Evolutionary conservation across 92 coral and sea anemone species (phyloP).

Genomic region (Diadumene lineata): DNA sequence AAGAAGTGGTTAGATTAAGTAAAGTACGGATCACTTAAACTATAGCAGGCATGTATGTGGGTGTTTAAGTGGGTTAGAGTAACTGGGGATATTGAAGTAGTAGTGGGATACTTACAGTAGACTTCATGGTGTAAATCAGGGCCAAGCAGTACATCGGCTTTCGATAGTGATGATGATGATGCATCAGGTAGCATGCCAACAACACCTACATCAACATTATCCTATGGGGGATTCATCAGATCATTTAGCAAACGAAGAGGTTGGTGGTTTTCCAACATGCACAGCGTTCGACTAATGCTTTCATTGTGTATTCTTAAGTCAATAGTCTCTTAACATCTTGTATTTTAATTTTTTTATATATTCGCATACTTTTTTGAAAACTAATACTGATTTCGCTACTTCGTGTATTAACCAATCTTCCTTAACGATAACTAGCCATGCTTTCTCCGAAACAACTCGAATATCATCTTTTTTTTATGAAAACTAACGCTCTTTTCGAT

Average conservation of each 20-base stretch:
- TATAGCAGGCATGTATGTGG: too few species aligned
- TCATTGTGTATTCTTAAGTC: not conserved
- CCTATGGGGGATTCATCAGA: constrained; percentile 56
- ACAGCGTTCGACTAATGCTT: not conserved
- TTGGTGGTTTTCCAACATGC: constrained; percentile 14
- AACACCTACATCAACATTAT: constrained; percentile 36
- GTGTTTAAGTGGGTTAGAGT: not conserved
- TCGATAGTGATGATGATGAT: constrained; percentile 71
- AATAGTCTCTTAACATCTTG: not conserved
- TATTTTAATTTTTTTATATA: too few species aligned
- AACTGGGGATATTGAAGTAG: not conserved
- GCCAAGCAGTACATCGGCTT: constrained; percentile 31
- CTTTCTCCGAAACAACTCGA: too few species aligned
- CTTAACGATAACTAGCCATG: too few species aligned
- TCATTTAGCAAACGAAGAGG: constrained; percentile 64
- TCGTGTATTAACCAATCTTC: too few species aligned
- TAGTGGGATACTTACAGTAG: not conserved
- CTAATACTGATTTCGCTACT: too few species aligned
- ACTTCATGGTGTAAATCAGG: constrained; percentile 31
- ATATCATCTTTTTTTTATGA: too few species aligned
- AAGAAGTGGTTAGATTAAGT: too few species aligned
- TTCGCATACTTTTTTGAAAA: too few species aligned
- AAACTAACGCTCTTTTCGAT: too few species aligned
- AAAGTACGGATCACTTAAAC: too few species aligned
- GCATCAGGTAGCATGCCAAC: constrained; percentile 12